phyloP scores from a whole-genome alignment of 2,797 vertebrate species.

The Periparus ater region DNA sequence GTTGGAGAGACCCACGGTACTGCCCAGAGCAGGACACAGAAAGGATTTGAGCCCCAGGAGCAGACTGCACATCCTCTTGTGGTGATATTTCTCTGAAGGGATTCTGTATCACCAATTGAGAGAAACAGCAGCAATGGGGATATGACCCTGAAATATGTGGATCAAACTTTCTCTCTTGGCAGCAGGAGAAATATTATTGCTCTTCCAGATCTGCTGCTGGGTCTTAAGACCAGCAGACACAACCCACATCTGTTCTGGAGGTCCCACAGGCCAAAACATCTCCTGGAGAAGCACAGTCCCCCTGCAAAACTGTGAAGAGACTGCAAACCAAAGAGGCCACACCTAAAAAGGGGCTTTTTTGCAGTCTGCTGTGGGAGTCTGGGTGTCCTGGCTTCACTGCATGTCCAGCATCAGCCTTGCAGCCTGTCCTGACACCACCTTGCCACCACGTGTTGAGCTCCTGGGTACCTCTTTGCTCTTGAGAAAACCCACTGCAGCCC shows the following conservation, averaged over 20 bases:
- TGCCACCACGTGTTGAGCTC: background rate
- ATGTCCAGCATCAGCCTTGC: background rate
- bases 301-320: background rate
- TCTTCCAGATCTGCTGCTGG: background rate
- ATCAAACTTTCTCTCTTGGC: background rate
- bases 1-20: background rate
- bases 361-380: background rate
- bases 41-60: background rate
- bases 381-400: background rate
- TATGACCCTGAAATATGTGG: background rate
- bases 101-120: background rate
- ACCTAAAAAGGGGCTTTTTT: background rate
- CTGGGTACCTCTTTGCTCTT: background rate
- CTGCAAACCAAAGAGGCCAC: background rate
- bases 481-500: background rate
- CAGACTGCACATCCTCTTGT: background rate
- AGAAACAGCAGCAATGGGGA: background rate
- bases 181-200: background rate
- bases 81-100: background rate
- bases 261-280: background rate
- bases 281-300: background rate
- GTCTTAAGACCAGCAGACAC: background rate
- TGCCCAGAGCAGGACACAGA: background rate
- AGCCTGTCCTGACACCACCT: background rate
- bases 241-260: background rate